phyloP scores from a whole-genome alignment of 2,113 vertebrate genomes.

The Aleadryas rufinucha region DNA sequence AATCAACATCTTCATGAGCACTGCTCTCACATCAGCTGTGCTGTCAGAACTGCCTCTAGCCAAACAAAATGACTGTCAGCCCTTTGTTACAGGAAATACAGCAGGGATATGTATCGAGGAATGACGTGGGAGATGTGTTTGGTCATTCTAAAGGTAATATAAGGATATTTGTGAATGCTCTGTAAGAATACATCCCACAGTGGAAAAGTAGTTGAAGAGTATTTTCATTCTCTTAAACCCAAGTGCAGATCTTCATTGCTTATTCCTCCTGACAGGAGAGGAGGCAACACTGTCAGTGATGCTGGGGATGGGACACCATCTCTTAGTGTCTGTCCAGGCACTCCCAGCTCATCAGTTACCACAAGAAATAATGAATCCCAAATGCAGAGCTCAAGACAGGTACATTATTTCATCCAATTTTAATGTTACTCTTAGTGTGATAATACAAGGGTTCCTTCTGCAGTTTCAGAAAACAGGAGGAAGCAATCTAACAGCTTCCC shows the following conservation, averaged over 20 bases:
- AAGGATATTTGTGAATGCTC: not conserved
- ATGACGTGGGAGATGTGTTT: not conserved
- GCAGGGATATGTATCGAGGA: not conserved
- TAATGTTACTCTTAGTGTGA: not conserved
- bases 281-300: not conserved
- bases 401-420: not conserved
- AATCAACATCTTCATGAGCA: not conserved
- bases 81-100: not conserved
- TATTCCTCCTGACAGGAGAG: not conserved
- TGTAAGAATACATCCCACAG: not conserved
- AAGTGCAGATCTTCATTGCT: not conserved
- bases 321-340: not conserved
- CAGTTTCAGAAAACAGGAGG: not conserved
- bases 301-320: not conserved
- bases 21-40: not conserved
- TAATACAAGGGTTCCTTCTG: not conserved
- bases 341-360: not conserved
- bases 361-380: not conserved
- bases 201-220: not conserved
- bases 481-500: not conserved
- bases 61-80: not conserved
- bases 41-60: not conserved
- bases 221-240: not conserved
- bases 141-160: not conserved
- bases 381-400: not conserved